Percentiles rank a stretch among this genome's conserved stretches.
Conservation (phyloP, 35 echinoderm and acorn worm species). For the Apostichopus californicus region DNA sequence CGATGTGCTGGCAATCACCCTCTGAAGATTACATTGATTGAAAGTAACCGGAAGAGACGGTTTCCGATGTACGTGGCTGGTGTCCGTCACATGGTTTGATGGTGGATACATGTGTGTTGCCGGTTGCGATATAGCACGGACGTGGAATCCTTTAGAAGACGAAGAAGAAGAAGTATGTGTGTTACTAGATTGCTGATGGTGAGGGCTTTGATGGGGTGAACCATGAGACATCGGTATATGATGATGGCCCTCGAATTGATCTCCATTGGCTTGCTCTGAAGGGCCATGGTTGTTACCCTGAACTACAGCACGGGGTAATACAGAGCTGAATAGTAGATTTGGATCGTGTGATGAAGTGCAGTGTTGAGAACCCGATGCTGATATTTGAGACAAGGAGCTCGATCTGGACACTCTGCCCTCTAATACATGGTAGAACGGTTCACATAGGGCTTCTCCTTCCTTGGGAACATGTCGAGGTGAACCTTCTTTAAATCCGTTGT, state of each 20-base stretch:
- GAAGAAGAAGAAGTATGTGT: slow-evolving; percentile 3
- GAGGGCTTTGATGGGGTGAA: slow-evolving; percentile 26
- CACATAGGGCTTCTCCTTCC: slow-evolving; percentile 1
- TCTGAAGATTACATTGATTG: slow-evolving; percentile 82
- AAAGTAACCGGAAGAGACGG: slow-evolving; percentile 90
- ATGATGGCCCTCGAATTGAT: background rate
- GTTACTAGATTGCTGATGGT: slow-evolving; percentile 55
- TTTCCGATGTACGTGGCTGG: slow-evolving; percentile 77
- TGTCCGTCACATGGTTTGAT: slow-evolving; percentile 49
- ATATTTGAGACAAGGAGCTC: slow-evolving; percentile 50
- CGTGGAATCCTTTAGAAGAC: slow-evolving; percentile 47
- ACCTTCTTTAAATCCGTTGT: slow-evolving; percentile 38
- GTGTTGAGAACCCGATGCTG: background rate
- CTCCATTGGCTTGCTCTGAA: slow-evolving; percentile 26
- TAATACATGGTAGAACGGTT: slow-evolving; percentile 57
- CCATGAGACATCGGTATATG: slow-evolving; percentile 15
- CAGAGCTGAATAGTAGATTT: slow-evolving; percentile 34
- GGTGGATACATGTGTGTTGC: slow-evolving; percentile 51
- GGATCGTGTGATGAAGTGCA: slow-evolving; percentile 8
- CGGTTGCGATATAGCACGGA: slow-evolving; percentile 80
- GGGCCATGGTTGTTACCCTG: background rate
- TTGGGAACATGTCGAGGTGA: slow-evolving; percentile 23
- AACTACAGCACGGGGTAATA: background rate
- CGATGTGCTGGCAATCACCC: slow-evolving; percentile 59
- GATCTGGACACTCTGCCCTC: slow-evolving; percentile 39